Evolutionary conservation across 2,888 invertebrate species (phyloP).

Genomic region (Tenthredo mesomela): DNA sequence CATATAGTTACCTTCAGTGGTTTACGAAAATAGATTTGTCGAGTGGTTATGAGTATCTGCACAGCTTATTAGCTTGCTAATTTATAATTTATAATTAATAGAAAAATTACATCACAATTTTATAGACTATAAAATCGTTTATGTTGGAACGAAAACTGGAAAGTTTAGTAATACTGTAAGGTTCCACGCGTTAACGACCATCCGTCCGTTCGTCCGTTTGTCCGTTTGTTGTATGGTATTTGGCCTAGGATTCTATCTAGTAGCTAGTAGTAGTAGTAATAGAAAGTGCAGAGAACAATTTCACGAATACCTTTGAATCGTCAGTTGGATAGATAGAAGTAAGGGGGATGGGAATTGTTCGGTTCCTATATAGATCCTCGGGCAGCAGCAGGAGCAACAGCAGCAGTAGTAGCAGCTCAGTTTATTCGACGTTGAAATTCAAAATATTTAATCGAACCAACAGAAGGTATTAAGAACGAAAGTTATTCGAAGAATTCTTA

Average conservation of each 20-base stretch:
- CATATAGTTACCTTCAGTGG: background rate
- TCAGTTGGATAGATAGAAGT: background rate
- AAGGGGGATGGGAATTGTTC: background rate
- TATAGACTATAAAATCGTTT: too few relatives aligned
- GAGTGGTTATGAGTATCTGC: too few relatives aligned
- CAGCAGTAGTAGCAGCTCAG: too few relatives aligned
- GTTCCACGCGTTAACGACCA: background rate
- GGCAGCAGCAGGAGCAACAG: too few relatives aligned
- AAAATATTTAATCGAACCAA: constrained; percentile 50
- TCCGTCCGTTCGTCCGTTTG: background rate
- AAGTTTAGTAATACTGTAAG: constrained; percentile 15
- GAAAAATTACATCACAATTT: too few relatives aligned
- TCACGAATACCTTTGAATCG: constrained; percentile 39
- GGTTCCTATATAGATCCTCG: too few relatives aligned
- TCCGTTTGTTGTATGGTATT: background rate
- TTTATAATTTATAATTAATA: too few relatives aligned
- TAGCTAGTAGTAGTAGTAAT: too few relatives aligned
- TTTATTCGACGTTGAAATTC: constrained; percentile 38
- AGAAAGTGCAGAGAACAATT: constrained; percentile 19
- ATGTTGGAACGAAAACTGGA: background rate
- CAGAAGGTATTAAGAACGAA: constrained; percentile 9
- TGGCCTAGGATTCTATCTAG: background rate
- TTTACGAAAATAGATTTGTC: background rate
- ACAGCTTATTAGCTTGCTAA: too few relatives aligned
- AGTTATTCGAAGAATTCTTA: constrained; percentile 46